Percentiles rank a stretch among this genome's conserved stretches.
phyloP scores from a whole-genome alignment of 2,888 invertebrate species.

The Ceriagrion tenellum region DNA sequence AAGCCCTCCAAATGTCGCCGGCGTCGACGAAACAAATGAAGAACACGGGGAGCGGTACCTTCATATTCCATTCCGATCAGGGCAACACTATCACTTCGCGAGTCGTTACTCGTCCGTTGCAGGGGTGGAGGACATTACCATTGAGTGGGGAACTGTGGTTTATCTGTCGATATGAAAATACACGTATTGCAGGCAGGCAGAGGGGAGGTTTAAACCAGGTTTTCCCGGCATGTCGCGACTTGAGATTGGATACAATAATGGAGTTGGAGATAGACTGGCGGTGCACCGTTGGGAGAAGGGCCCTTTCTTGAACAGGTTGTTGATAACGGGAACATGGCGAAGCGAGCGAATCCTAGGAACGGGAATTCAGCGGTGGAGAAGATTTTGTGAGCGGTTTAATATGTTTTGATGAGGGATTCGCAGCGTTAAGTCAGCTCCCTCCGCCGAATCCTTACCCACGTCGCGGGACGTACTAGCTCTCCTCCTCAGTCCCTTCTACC shows the following conservation, averaged over 20 bases:
- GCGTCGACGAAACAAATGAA: neutral
- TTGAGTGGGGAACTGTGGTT: neutral
- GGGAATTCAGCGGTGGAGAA: neutral
- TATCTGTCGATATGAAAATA: neutral
- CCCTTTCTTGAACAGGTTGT: neutral
- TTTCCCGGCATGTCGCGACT: neutral
- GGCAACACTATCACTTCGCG: neutral
- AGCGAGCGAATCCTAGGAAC: neutral
- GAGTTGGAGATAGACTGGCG: neutral
- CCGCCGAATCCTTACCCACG: neutral
- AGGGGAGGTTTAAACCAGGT: neutral
- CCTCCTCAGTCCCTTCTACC: too few relatives aligned
- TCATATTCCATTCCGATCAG: neutral
- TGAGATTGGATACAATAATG: neutral
- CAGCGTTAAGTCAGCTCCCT: neutral
- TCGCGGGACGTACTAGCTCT: too few relatives aligned
- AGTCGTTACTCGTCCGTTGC: neutral
- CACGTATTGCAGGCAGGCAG: neutral
- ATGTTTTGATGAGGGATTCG: neutral
- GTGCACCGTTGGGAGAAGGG: neutral
- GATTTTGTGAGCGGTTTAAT: neutral
- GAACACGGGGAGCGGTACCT: neutral
- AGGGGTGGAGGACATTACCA: neutral
- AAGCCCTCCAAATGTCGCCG: neutral
- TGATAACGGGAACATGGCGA: neutral